Evolutionary conservation across 2,888 invertebrate genomes (phyloP), one percentile per base, ranked within the genome.

Genomic region (Aspidiotus rigidus): DNA sequence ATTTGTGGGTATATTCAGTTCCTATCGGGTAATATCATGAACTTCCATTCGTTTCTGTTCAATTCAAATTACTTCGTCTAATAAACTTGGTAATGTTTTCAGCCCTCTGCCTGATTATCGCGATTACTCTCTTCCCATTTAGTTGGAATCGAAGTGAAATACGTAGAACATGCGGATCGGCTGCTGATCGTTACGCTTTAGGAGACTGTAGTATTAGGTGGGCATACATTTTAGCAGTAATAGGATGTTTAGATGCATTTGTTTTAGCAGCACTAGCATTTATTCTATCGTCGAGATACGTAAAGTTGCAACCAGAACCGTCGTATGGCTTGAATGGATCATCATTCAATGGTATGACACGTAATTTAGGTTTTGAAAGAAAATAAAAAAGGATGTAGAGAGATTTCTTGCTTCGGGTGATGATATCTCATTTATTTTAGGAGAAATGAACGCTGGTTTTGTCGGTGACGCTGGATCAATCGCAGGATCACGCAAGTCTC

Each of bases 1-100:
- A 85, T 95, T 72, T 95, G 95, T 77, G 96, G 92, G 61, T 94
- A 93, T 92, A 83, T 97, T 81, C 97, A 97, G 79, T 83, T 94
- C n/a, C 81, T 95, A 74, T 93, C 95, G 77, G 95, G 97, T 98
- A 79, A 49, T 49, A 28, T 28, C 5, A 5, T 1, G 1, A 28
- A 28, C 28, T 28, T 28, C 5, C 28, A 28, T 28, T 28, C 28
- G 28, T 5, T 28, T 28, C 28, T 3, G 28, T 28, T 28, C 28
- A 28, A 28, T 28, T 28, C 5, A 28, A 28, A 28, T 5, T 28
- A 28, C 28, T 28, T 28, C 5, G 28, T 28, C 28, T 28, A 28
- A 28, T 28, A 5, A 28, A 28, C 28, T 28, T 28, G 28, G 5
- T 28, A 28, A 28, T 28, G 1, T 28, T 28, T 28, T 28, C 28